Evolutionary conservation across 2,888 invertebrate genomes (phyloP), one percentile per base, ranked within the genome.

Genomic region (Zaprionus lineosus): DNA sequence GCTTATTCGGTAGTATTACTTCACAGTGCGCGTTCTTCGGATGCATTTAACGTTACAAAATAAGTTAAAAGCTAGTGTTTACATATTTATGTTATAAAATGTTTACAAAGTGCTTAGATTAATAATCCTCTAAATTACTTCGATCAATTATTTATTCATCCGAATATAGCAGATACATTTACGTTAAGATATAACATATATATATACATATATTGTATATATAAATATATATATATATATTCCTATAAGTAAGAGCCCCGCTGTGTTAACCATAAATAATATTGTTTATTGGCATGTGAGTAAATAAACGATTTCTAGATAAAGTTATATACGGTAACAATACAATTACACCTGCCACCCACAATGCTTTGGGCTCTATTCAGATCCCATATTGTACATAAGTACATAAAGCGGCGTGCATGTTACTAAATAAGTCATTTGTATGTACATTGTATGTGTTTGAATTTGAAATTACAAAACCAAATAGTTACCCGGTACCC

Each of bases 1-100:
- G 50, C 57, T 62, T 39, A 48, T 65, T 68, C 39, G 62, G 57
- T 58, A 84, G 84, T 81, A 82, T 77, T 77, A 81, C 55, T 82
- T 73, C 58, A 61, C 47, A 31, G 58, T 46, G 70, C 64, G 61
- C 50, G 57, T 53, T 29, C 31, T 51, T 44, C 47, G 68, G 71
- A 48, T 68, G 64, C 53, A 56, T 57, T 69, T 66, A 48, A 24
- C 28, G n/a, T n/a, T n/a, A n/a, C n/a, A n/a, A 51, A 68, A 40
- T 48, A 52, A 48, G 52, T 34, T 56, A 3, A 5, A 41, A 19
- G 8, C 12, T 18, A 29, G 28, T 21, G 7, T 33, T 28, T 36
- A 46, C 19, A 3, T 24, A 28, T 37, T 33, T 36, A 28, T 40
- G 9, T 33, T 29, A 12, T 50, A 24, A 52, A 47, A 29, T 43